Conservation (phyloP, 2,888 invertebrate genomes). For the Boloria euphrosyne region DNA sequence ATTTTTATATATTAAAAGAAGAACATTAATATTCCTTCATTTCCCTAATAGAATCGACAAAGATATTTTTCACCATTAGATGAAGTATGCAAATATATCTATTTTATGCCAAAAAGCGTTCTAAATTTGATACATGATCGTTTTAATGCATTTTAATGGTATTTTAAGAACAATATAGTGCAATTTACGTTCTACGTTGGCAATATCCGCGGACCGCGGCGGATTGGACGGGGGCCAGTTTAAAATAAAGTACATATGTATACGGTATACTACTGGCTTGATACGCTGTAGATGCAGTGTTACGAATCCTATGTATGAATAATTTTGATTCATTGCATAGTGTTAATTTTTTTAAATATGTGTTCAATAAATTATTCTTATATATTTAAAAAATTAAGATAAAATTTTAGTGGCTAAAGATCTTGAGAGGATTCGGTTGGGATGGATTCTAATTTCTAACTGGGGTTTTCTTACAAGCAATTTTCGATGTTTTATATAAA, state of each 20-base stretch:
- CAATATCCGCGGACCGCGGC: conserved; percentile 42
- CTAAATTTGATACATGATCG: conserved; percentile 41
- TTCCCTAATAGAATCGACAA: background rate
- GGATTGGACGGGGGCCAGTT: conserved; percentile 52
- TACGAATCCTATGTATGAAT: background rate
- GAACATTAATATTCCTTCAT: no score
- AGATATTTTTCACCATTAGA: background rate
- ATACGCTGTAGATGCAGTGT: background rate
- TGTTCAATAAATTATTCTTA: no score
- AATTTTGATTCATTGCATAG: background rate
- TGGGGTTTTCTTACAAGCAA: no score
- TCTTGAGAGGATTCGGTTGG: no score
- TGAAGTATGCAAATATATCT: conserved; percentile 6
- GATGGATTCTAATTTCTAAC: no score
- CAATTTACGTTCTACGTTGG: conserved; percentile 56
- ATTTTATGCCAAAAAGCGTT: conserved; percentile 26
- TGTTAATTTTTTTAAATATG: background rate
- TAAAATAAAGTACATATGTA: conserved; percentile 9
- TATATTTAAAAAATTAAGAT: no score
- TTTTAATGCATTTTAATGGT: conserved; percentile 43
- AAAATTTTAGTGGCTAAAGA: no score
- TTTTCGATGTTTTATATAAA: no score
- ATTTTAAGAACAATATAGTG: conserved; percentile 62
- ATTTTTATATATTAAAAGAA: no score
- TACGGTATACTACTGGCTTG: conserved; percentile 7